Evolutionary conservation across 2,113 vertebrate genomes (phyloP).

Genomic region (Gavialis gangeticus): DNA sequence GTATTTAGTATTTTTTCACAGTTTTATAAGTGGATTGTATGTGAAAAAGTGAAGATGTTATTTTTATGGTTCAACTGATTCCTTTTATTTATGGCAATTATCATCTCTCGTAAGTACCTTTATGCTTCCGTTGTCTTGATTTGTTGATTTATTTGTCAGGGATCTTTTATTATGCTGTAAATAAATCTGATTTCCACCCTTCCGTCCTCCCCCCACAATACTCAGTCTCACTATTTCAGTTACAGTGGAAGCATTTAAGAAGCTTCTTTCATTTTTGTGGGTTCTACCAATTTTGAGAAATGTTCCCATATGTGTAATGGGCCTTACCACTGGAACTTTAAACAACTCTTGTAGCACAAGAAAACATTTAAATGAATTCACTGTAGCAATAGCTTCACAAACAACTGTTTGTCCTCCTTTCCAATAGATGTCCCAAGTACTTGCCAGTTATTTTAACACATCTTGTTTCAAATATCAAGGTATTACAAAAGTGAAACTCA

Average conservation of each 20-base stretch:
- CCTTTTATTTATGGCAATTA: background rate
- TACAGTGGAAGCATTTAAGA: background rate
- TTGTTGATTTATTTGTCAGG: background rate
- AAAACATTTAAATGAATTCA: background rate
- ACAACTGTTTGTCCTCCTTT: background rate
- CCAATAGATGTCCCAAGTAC: background rate
- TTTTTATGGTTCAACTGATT: background rate
- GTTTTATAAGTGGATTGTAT: background rate
- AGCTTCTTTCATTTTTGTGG: background rate
- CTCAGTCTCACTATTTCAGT: background rate
- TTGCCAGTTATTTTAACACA: background rate
- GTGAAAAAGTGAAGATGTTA: background rate
- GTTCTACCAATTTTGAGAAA: background rate
- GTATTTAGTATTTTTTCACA: background rate
- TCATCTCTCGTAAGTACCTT: background rate
- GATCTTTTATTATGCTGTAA: background rate
- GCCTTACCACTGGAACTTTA: background rate
- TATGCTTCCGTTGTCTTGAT: conserved; percentile 1
- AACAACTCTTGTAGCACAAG: background rate
- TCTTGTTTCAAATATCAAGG: background rate
- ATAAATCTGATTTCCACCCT: too few relatives aligned
- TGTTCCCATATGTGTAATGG: background rate
- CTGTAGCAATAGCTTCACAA: background rate
- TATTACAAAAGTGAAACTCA: background rate
- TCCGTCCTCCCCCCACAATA: too few relatives aligned